Conservation (phyloP, 1,140 invertebrate genomes). For the Drosophila sp. region DNA sequence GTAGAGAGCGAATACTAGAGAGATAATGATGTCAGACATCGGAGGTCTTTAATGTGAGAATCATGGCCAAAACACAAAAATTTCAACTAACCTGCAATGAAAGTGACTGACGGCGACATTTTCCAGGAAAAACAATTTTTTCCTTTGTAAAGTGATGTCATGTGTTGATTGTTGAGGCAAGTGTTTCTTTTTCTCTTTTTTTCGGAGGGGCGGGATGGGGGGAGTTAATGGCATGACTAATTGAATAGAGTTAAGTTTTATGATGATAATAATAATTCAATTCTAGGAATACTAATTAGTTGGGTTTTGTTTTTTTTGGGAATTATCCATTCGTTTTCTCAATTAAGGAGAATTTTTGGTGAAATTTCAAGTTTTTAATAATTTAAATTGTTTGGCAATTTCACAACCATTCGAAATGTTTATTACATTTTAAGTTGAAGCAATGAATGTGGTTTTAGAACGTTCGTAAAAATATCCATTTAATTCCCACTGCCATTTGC, state of each 20-base stretch:
- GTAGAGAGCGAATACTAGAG: too few species aligned
- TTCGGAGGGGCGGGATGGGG: not conserved
- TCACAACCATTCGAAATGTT: too few species aligned
- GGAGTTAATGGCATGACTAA: conserved; percentile 12
- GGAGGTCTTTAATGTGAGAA: not conserved
- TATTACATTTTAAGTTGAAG: too few species aligned
- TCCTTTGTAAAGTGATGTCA: conserved; percentile 6
- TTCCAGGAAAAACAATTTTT: conserved; percentile 8
- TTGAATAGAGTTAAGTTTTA: conserved; percentile 30
- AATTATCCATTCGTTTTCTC: too few species aligned
- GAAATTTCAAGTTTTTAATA: not conserved
- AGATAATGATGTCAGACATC: conserved; percentile 3
- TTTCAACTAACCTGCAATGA: conserved; percentile 10
- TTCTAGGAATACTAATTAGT: conserved; percentile 9
- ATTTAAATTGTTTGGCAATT: too few species aligned
- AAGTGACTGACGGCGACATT: not conserved
- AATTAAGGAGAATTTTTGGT: too few species aligned
- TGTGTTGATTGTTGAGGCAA: conserved; percentile 12
- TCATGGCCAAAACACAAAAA: not conserved
- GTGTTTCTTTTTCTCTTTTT: conserved; percentile 8
- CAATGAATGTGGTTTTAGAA: too few species aligned
- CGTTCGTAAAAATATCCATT: too few species aligned
- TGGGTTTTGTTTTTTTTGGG: not conserved
- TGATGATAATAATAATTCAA: conserved; percentile 2
- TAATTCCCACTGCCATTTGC: too few species aligned